Percentiles rank a stretch among this genome's conserved stretches.
phyloP scores from a whole-genome alignment of 37 sponge, comb jelly and placozoan genomes.

The Axinella damicornis region DNA sequence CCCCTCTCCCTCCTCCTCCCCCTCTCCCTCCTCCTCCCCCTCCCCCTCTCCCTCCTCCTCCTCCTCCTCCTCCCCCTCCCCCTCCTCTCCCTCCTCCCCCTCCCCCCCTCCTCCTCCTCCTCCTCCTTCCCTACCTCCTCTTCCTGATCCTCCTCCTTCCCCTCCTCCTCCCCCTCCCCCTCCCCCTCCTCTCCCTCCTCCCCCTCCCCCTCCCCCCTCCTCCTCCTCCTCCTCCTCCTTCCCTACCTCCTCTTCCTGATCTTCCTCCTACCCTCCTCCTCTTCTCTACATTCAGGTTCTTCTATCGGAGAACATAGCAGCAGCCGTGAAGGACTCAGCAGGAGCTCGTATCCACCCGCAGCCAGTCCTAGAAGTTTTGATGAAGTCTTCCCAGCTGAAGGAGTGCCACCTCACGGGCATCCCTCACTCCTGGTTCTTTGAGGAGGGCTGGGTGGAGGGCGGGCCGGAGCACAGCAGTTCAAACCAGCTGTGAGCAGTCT shows the following conservation, averaged over 20 bases:
- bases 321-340: neutral
- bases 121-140: too few relatives aligned
- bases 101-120: too few relatives aligned
- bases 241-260: neutral
- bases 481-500: neutral
- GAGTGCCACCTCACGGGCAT: constrained; percentile 73
- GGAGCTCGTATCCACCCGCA: neutral
- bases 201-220: too few relatives aligned
- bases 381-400: constrained; percentile 40
- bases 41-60: too few relatives aligned
- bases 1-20: neutral
- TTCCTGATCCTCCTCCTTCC: too few relatives aligned
- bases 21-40: too few relatives aligned
- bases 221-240: too few relatives aligned
- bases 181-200: too few relatives aligned
- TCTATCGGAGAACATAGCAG: constrained; percentile 20
- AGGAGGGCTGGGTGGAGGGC: too few relatives aligned
- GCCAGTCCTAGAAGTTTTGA: constrained; percentile 25
- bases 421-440: constrained; percentile 56
- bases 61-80: too few relatives aligned
- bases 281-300: constrained; percentile 39
- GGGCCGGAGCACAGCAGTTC: neutral
- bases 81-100: too few relatives aligned
- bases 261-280: neutral
- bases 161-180: too few relatives aligned